Evolutionary conservation across 2,888 invertebrate species (phyloP).

Genomic region (Andrena praecox): DNA sequence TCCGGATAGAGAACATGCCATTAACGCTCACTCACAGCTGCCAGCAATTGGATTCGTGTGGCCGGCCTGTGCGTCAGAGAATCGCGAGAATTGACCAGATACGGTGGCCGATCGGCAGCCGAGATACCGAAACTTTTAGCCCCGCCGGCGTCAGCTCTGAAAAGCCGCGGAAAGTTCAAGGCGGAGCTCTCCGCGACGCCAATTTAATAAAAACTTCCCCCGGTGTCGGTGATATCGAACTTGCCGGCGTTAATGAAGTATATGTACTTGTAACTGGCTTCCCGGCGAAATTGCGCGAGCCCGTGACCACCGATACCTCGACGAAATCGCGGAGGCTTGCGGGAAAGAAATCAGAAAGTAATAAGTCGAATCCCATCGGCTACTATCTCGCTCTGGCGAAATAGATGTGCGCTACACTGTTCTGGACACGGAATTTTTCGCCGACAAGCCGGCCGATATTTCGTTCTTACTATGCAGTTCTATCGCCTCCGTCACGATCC

Average conservation of each 20-base stretch:
- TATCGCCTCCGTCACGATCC: not conserved
- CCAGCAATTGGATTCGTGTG: no score
- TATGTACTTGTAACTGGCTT: not conserved
- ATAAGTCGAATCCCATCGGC: not conserved
- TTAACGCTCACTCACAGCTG: no score
- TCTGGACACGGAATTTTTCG: not conserved
- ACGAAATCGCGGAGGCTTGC: not conserved
- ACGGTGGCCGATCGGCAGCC: not conserved
- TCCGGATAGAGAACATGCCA: no score
- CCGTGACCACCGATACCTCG: not conserved
- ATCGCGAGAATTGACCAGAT: not conserved
- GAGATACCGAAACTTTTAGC: slow-evolving; percentile 18
- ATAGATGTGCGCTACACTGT: not conserved
- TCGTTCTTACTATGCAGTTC: not conserved
- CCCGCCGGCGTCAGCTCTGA: not conserved
- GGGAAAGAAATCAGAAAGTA: slow-evolving; percentile 1
- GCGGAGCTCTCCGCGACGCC: slow-evolving; percentile 2
- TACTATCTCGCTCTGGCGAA: not conserved
- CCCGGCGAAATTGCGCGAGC: not conserved
- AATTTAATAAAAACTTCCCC: slow-evolving; percentile 27
- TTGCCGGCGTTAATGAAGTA: not conserved
- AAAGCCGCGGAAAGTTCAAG: slow-evolving; percentile 20
- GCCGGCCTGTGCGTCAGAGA: not conserved
- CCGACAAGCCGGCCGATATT: not conserved
- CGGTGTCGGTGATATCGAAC: not conserved